Base-by-base conservation (phyloP, 2,797 vertebrate species). In the Eidolon dupreanum region DNA sequence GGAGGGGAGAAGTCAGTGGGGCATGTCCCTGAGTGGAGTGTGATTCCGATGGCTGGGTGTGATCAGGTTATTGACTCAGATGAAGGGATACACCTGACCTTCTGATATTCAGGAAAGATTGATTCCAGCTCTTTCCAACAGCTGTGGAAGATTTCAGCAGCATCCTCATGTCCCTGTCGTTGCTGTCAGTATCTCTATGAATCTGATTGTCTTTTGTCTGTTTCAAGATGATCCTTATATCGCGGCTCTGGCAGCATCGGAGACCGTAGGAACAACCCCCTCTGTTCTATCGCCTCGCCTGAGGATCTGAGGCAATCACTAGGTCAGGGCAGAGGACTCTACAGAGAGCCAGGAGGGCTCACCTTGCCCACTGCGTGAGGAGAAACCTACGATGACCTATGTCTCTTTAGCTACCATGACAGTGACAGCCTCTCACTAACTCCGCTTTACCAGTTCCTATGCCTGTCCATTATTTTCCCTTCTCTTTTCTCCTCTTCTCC, bases 331-430 rank as follows among this genome's bases (percentile, higher is more conserved):
- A 53, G 61, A 68, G 38, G 31, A 31, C 9, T 31, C 31, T 63
- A 22, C 57, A 41, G 24, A 41, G 17, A 33, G 8, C 28, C 55
- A 43, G 17, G 15, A 46, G 11, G 2, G 1, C 7, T 46, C 9
- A 28, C 10, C 13, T 43, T 1, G 5, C 16, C 4, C 5, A 3
- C 11, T 31, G 33, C 15, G 2, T 4, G 74, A 68, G 24, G 0
- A 7, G 24, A 20, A 33, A 41, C 20, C 33, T 66, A 15, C 5
- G 8, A 0, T 12, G 26, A 24, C 31, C 0, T 28, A 3, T 26
- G 33, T 68, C 33, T 38, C 78, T 66, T 19, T n/a, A 63, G 15
- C 41, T 53, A 24, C 10, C 20, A 8, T 31, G 49, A 36, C 33
- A 22, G 2, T 41, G 26, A 22, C 16, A 10, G 17, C 38, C 31